Conservation (phyloP, 2,797 vertebrate genomes). For the Falco biarmicus region DNA sequence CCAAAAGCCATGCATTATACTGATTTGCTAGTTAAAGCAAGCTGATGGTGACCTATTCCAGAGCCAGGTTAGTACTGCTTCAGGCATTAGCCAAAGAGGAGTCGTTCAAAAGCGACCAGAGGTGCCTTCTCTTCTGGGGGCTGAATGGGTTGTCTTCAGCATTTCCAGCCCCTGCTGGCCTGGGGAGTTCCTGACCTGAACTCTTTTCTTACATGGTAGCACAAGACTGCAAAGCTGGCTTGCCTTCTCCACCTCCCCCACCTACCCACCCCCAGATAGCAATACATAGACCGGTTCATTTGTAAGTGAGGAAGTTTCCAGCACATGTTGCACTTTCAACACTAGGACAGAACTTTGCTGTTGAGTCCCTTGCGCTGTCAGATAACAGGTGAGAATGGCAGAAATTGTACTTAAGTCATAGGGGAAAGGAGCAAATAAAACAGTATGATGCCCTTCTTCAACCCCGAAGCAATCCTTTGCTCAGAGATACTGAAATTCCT, state of each 20-base stretch:
- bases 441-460: slow-evolving; percentile 11
- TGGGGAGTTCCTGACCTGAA: slow-evolving; percentile 43
- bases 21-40: slow-evolving; percentile 36
- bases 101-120: slow-evolving; percentile 65
- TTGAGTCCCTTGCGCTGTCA: not conserved
- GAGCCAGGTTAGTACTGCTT: slow-evolving; percentile 53
- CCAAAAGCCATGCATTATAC: slow-evolving; percentile 21
- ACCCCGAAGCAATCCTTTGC: slow-evolving; percentile 30
- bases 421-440: slow-evolving; percentile 26
- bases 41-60: slow-evolving; percentile 15
- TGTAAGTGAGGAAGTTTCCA: slow-evolving; percentile 30
- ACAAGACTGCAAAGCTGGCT: slow-evolving; percentile 53
- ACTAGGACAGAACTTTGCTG: slow-evolving; percentile 29
- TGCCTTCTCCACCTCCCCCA: not conserved
- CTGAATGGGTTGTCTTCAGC: slow-evolving; percentile 58
- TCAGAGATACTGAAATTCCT: slow-evolving; percentile 45
- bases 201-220: slow-evolving; percentile 29
- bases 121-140: slow-evolving; percentile 75
- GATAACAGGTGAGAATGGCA: slow-evolving; percentile 25
- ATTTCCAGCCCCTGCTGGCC: slow-evolving; percentile 60
- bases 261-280: not conserved
- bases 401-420: not conserved
- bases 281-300: slow-evolving; percentile 27
- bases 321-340: slow-evolving; percentile 52
- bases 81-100: slow-evolving; percentile 76